A percentile compares a stretch with the other conserved stretches of the same genome.
Evolutionary conservation across 1,140 invertebrate genomes (phyloP).

Genomic region (Drosophila azteca): DNA sequence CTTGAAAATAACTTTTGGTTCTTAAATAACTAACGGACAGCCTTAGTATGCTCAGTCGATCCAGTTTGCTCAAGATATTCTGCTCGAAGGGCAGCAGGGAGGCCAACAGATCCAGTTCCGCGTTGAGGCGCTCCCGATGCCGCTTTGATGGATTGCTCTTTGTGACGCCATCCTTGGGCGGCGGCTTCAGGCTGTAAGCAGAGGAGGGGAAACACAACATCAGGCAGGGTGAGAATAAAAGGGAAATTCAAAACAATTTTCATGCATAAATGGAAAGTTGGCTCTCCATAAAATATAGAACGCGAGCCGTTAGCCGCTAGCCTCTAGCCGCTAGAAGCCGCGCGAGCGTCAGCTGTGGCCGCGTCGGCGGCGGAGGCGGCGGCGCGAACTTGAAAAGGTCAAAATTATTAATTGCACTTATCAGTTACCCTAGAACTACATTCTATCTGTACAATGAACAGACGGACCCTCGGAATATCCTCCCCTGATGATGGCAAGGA

Average conservation of each 20-base stretch:
- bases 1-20: conserved; percentile 99
- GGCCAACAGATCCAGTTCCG: conserved; percentile 98
- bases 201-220: conserved; percentile 15
- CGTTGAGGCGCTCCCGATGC: conserved; percentile 98
- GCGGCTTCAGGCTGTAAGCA: conserved; percentile 94
- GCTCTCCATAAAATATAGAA: conserved; percentile 33
- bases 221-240: conserved; percentile 30
- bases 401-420: conserved; percentile 81
- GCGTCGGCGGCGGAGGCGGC: conserved; percentile 29
- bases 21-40: conserved; percentile 98
- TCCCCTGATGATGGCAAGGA: conserved; percentile 20
- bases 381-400: conserved; percentile 64
- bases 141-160: conserved; percentile 99
- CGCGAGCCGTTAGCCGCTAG: conserved; percentile 1
- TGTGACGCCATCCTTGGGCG: conserved; percentile 97
- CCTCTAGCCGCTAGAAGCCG: not conserved
- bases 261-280: conserved; percentile 65
- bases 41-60: conserved; percentile 98
- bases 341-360: conserved; percentile 35
- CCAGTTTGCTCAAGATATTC: conserved; percentile 98
- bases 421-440: conserved; percentile 53
- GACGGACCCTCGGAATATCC: conserved; percentile 14
- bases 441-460: conserved; percentile 8
- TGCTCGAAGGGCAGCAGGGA: conserved; percentile 98
- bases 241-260: conserved; percentile 62